Evolutionary conservation across 1,140 invertebrate genomes (phyloP), one percentile per base, ranked within the genome.

Genomic region (Drosophila biarmipes): DNA sequence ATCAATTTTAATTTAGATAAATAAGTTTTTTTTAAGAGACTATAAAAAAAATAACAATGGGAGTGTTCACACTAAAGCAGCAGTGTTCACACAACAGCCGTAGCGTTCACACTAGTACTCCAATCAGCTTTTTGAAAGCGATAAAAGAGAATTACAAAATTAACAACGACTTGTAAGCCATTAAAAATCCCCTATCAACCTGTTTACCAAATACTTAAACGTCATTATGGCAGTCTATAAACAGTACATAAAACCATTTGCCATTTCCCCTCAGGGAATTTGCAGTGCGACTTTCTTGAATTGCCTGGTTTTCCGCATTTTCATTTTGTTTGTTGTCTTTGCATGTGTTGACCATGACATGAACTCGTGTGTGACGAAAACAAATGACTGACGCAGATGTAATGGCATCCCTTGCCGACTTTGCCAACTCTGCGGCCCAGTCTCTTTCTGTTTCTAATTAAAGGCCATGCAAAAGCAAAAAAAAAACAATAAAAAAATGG

Each of bases 281-380:
- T 35, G 0, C n/a, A 24, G 15, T 43, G 40, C 38, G 29, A 35
- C 35, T 35, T 51, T 35, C 12, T 63, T 24, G 15, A 31, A 5
- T 34, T 19, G 38, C 17, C 8, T 2, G 15, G n/a, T 51, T 61
- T 52, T 55, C 37, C 11, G 35, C 63, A 42, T 42, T 49, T 48
- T 6, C 43, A 46, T 46, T 51, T 19, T 37, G 14, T 48, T 35
- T 56, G 43, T 34, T 72, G 17, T 27, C 37, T 48, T 61, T 34
- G 49, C 49, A 73, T 80, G 58, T 64, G 64, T 64, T 78, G 68
- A 78, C 74, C 77, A 67, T 78, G 77, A 78, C 73, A 78, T 45
- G 61, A 57, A 80, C 46, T 46, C 62, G 29, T 71, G 29, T 62
- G 15, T 64, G 45, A 52, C 59, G 43, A 67, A 64, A 67, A 64